Evolutionary conservation across 2,888 invertebrate species (phyloP).

Genomic region (Drosophila tripunctata): DNA sequence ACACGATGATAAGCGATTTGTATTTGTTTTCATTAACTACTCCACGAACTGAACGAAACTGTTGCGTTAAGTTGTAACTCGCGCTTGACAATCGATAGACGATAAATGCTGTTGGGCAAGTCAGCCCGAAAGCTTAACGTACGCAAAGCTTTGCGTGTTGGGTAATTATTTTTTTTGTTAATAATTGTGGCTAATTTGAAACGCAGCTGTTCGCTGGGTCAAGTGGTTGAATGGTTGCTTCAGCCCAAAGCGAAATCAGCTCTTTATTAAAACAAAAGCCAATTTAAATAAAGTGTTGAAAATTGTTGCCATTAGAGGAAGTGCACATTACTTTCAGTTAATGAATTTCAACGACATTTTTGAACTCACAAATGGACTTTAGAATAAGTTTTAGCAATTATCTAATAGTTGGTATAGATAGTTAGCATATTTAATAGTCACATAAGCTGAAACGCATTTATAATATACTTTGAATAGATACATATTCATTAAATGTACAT

Average conservation of each 20-base stretch:
- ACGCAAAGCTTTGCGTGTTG: conserved; percentile 21
- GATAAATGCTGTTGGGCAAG: conserved; percentile 3
- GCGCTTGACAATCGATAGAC: neutral
- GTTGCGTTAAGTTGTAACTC: conserved; percentile 2
- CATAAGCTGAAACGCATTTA: neutral
- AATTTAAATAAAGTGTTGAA: neutral
- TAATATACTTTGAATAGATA: neutral
- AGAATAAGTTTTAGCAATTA: neutral
- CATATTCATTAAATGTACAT: neutral
- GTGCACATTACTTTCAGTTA: neutral
- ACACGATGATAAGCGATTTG: conserved; percentile 49
- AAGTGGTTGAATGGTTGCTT: conserved; percentile 26
- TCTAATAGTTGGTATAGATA: neutral
- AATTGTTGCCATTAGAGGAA: conserved; percentile 3
- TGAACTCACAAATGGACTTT: neutral
- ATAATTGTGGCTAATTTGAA: conserved; percentile 18
- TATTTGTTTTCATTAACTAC: neutral
- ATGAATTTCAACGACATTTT: neutral
- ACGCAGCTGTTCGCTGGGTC: conserved; percentile 31
- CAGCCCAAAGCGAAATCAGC: neutral
- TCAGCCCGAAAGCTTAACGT: neutral
- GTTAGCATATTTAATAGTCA: conserved; percentile 14
- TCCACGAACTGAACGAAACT: neutral
- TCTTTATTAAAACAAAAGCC: conserved; percentile 6
- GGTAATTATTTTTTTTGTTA: conserved; percentile 10